These are phyloP conservation scores for Vespertilio murinus DNA, from an alignment of 2,797 vertebrate species.

Conservation along the genomic window DNA sequence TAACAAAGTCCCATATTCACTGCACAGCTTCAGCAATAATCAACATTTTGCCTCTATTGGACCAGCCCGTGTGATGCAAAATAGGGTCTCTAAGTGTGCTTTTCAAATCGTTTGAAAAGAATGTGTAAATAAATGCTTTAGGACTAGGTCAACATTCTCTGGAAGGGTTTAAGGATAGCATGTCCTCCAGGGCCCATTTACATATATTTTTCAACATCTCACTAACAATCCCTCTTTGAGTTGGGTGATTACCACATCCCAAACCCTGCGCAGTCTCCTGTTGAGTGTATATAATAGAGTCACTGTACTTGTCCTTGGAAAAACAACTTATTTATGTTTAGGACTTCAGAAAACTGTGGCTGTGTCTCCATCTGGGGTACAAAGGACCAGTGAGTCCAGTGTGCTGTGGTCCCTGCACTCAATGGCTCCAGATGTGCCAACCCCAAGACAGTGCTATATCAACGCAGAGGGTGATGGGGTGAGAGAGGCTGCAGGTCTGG, in stretches of 20 bases:
- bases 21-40: neutral
- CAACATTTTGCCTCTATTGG: neutral
- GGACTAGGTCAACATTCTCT: slow-evolving; percentile 53
- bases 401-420: slow-evolving; percentile 19
- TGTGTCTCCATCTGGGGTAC: slow-evolving; percentile 46
- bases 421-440: slow-evolving; percentile 17
- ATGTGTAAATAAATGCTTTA: slow-evolving; percentile 44
- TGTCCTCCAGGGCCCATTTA: slow-evolving; percentile 52
- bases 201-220: slow-evolving; percentile 63
- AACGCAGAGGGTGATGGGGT: neutral
- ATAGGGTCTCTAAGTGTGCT: neutral
- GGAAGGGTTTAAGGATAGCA: slow-evolving; percentile 44
- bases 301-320: slow-evolving; percentile 72
- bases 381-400: slow-evolving; percentile 58
- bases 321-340: slow-evolving; percentile 65
- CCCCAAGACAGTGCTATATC: neutral
- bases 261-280: slow-evolving; percentile 45
- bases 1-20: neutral
- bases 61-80: slow-evolving; percentile 19
- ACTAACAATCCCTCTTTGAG: slow-evolving; percentile 72
- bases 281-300: slow-evolving; percentile 71
- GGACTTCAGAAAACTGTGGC: slow-evolving; percentile 58
- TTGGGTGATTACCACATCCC: slow-evolving; percentile 54
- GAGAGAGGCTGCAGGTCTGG: neutral
- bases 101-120: slow-evolving; percentile 34